Base-by-base conservation (phyloP, 2,113 vertebrate genomes). In the Poeciliopsis occidentalis region DNA sequence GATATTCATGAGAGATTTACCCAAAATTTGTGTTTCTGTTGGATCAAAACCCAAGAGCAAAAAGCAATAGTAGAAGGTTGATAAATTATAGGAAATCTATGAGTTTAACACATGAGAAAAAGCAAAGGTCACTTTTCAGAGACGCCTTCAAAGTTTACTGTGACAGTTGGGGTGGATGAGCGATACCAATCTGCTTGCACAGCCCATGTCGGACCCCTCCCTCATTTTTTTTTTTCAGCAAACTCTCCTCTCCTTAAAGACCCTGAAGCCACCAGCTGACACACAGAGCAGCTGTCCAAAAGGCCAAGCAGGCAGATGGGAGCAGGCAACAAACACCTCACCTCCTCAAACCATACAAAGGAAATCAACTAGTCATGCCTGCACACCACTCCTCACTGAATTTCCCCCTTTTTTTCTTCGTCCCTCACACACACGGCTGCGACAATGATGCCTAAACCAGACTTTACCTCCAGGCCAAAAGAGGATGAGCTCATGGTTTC, bases 251-350 rank as follows among this genome's bases (percentile, higher is more conserved):
- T 84, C 78, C 69, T 73, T 62, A 71, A 67, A 80, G 77, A 61
- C 78, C 69, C 80, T 74, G 84, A 84, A 92, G 82, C 90, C 89
- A 92, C 91, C 93, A 94, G 94, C 94, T 94, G 93, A 95, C 94
- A 92, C 92, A 69, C 69, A 0, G 34, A 89, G 92, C 94, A 95
- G 94, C 94, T 95, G 94, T 91, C 90, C 34, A 7, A 57, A 87
- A 73, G 84, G 88, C 81, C 82, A 86, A 84, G 88, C 79, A 5
- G 83, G 80, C 87, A 86, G 84, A 88, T 80, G 77, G 84, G 78
- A 84, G 79, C 76, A n/a, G n/a, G 81, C 67, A 90, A 85, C 77
- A 80, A 88, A 69, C 79, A 72, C 82, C 75, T 60, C 1, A 41
- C 57, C 84, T 44, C 65, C 73, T 12, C 1, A 63, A 74, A 39